Evolutionary conservation across 1,140 invertebrate genomes (phyloP), one percentile per base, ranked within the genome.

Genomic region (Monochamus saltuarius): DNA sequence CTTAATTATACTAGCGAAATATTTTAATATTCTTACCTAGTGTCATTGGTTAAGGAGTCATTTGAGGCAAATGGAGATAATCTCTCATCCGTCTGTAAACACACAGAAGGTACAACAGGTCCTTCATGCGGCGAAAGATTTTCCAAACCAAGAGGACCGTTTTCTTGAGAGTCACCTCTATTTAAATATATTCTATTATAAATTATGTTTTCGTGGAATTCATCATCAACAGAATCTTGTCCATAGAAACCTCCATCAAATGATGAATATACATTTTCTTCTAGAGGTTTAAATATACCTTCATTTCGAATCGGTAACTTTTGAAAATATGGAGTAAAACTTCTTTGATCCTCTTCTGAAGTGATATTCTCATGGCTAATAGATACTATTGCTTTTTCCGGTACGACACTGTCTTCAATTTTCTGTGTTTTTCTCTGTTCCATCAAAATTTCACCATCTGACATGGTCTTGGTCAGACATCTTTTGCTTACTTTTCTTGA

Each of bases 191-290:
- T 79, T 66, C 85, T 84, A 72, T 86, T 82, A 68, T 86, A 86
- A 72, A 91, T 85, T 59, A 89, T 81, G 74, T 90, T 89, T 79
- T 90, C 87, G 76, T 91, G 87, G 72, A 90, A 90, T 75, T 90
- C 87, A 81, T 87, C 83, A 68, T 84, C 77, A 29, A 79, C 66
- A 0, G 76, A 78, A 55, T 79, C 77, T 58, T 79, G 77, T 2
- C 66, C 56, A 13, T 68, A 66, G n/a, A 75, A 60, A 14, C 47
- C 42, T 7, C 39, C 52, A 46, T 68, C 64, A n/a, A 71, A 53
- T 1, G 74, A 76, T 10, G 73, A 73, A 59, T 73, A 76, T 0
- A 74, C 66, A 50, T 67, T 68, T 16, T 74, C 71, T 11, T 68
- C 66, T 38, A 77, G 76, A 13, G 55, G 61, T 36, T 62, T 64